Conservation (phyloP, 2,797 vertebrate genomes). For the Setipinna tenuifilis region DNA sequence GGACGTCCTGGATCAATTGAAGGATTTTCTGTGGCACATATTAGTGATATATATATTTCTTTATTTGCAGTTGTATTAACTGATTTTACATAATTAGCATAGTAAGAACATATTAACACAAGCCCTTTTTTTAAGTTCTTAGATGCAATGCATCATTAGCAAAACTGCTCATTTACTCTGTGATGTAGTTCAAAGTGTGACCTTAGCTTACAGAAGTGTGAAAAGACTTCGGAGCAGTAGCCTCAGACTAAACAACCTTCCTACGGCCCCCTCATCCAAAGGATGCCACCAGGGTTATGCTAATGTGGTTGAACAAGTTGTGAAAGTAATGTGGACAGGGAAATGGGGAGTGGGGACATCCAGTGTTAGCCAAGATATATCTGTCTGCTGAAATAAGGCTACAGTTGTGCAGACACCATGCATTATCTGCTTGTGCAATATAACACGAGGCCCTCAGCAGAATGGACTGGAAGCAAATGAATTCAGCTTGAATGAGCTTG, state of each 20-base stretch:
- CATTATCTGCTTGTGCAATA: neutral
- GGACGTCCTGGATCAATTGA: neutral
- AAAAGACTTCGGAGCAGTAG: neutral
- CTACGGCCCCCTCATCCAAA: neutral
- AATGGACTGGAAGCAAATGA: neutral
- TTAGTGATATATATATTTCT: too few species aligned
- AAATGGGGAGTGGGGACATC: neutral
- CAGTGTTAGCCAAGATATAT: neutral
- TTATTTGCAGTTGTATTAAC: too few species aligned
- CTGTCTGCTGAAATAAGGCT: neutral
- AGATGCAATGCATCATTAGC: too few species aligned
- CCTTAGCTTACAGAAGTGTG: neutral
- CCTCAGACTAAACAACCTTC: neutral
- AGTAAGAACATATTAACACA: too few species aligned
- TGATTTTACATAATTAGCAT: neutral
- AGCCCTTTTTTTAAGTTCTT: too few species aligned
- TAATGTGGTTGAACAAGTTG: neutral
- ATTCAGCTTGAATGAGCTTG: slow-evolving; percentile 8
- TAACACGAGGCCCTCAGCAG: neutral
- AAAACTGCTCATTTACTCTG: neutral
- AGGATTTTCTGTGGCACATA: neutral
- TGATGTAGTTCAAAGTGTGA: neutral
- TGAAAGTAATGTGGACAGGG: neutral
- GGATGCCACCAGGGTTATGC: neutral
- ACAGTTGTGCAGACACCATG: neutral